Base-by-base conservation (phyloP, 2,113 vertebrate species). In the Muscicapa adusta region DNA sequence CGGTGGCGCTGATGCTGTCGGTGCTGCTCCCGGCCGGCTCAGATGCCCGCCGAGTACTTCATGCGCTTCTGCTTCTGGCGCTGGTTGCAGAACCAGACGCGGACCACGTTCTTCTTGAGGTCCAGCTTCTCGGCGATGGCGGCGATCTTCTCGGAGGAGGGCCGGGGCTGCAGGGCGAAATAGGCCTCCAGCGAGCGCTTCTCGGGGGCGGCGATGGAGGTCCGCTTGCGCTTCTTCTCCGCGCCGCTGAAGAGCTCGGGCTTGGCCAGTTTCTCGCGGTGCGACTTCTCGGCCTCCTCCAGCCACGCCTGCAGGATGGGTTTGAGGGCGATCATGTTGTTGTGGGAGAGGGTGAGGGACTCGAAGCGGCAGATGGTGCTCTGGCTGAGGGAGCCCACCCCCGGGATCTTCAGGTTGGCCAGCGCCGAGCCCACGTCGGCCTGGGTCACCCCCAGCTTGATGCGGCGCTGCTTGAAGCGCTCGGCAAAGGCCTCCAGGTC, bases 41-140 rank as follows among this genome's bases (percentile, higher is more conserved):
- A 99, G 97, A 99, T 98, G 97, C 99, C 99, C 67, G 99, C 99
- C 10, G 99, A 99, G 95, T 99, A 99, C 96, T 99, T 99, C 99
- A 99, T 99, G 94, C 99, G 98, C 98, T 99, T 99, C 98, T 99
- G 99, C 98, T 99, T 99, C 98, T 99, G 99, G 91, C 99, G 98
- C 97, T 99, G 99, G 98, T 99, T 99, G 97, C 99, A 99, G 97
- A 99, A 99, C 99, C 99, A 99, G 86, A 99, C 99, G 22, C 99
- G 99, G 75, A 99, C 99, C 97, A 99, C 99, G 96, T 99, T 99
- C 98, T 99, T 99, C 98, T 99, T 99, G 77, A 99, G 99, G 98
- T 99, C 99, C 97, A 99, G 98, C 96, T 99, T 99, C 94, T 99
- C 99, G 6, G 99, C 99, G 77, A 99, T 99, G 53, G 99, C 99